Evolutionary conservation across 2,888 invertebrate genomes (phyloP).

Genomic region (Acrobasis repandana): DNA sequence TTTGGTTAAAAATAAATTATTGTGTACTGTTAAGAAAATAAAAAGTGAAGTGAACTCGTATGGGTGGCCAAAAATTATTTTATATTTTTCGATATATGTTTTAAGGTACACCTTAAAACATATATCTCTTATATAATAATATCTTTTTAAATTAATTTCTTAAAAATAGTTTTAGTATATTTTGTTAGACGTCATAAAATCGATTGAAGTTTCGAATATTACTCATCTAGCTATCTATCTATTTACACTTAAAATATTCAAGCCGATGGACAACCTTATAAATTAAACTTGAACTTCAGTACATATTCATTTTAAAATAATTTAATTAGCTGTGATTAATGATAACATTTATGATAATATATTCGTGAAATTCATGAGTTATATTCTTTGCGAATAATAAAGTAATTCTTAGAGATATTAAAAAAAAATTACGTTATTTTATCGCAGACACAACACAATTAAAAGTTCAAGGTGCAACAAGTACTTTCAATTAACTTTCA

Average conservation of each 20-base stretch:
- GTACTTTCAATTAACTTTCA: conserved; percentile 43
- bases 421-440: background rate
- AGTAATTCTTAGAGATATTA: background rate
- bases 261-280: background rate
- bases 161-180: too few species aligned
- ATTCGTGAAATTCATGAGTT: background rate
- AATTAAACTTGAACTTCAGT: background rate
- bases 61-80: too few species aligned
- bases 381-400: background rate
- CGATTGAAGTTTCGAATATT: background rate
- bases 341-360: background rate
- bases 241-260: background rate
- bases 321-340: conserved; percentile 1
- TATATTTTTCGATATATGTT: too few species aligned
- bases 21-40: too few species aligned
- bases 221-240: background rate
- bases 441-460: conserved; percentile 22
- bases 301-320: background rate
- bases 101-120: too few species aligned
- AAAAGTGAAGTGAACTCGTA: too few species aligned
- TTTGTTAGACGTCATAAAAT: too few species aligned
- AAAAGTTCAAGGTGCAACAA: conserved; percentile 53
- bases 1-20: too few species aligned
- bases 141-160: too few species aligned
- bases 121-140: too few species aligned